Evolutionary conservation across 1,140 invertebrate genomes (phyloP), one percentile per base, ranked within the genome.

Genomic region (Paraescarpia echinospica): DNA sequence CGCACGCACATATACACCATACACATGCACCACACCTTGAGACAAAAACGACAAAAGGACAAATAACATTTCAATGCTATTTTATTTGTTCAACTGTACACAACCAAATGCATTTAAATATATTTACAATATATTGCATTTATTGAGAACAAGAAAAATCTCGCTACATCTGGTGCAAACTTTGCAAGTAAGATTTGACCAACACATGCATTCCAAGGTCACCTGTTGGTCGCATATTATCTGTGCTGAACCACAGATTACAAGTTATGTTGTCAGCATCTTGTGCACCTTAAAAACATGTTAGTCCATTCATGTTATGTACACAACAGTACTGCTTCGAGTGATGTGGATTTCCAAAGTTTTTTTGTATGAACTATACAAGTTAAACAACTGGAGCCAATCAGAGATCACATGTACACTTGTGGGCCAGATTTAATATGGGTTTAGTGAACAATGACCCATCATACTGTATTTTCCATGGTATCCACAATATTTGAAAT

Each of bases 51-150:
- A 18, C 2, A 18, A 77, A 18, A 18, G 27, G 18, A 8, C 8
- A 77, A 77, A 77, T 27, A 77, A 77, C 59, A 77, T 77, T 77
- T 77, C 59, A 77, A 77, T 77, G 22, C 59, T 18, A 77, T 77
- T 77, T 77, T 22, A 77, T 77, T 77, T 77, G 8, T 77, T 77
- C 59, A 77, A 31, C 59, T 77, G 59, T 77, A 77, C 59, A 77
- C 59, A 77, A 77, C 59, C 59, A 77, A 77, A 77, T 77, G 59
- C 59, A 77, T 77, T 77, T 77, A 77, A 77, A 77, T 77, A 77
- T 77, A 77, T 27, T 77, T 77, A 77, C 59, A 77, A 77, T 77
- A 77, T 77, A 77, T 77, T 77, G 59, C 59, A 27, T 6, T 77
- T 77, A 77, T 77, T 77, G 59, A 77, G 4, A 77, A 77, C 59